Evolutionary conservation across 2,797 vertebrate genomes (phyloP).

Genomic region (Pseudopleuronectes americanus): DNA sequence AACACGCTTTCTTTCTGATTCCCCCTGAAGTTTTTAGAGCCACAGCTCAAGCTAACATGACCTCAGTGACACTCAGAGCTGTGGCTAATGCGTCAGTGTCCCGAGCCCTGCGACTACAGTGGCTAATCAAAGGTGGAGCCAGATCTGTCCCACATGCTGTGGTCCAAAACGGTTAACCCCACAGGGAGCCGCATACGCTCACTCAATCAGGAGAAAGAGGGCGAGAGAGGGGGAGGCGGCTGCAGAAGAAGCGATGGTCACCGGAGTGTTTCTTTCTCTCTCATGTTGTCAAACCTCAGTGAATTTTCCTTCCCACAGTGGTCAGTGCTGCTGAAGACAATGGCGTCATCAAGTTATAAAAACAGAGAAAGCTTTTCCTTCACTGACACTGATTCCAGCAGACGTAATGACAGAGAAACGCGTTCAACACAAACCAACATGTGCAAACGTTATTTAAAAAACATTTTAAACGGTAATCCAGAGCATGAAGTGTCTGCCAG

Average conservation of each 20-base stretch:
- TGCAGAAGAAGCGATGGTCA: conserved; percentile 44
- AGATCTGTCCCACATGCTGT: conserved; percentile 70
- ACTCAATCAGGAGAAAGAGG: conserved; percentile 49
- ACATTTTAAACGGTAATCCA: not conserved
- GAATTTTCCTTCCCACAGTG: conserved; percentile 35
- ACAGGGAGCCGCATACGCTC: conserved; percentile 60
- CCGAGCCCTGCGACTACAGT: conserved; percentile 41
- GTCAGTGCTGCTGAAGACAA: conserved; percentile 29
- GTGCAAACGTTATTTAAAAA: not conserved
- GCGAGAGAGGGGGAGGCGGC: conserved; percentile 25
- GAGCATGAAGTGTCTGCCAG: not conserved
- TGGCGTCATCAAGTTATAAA: conserved; percentile 28
- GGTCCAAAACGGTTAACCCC: conserved; percentile 61
- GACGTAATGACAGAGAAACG: conserved; percentile 1
- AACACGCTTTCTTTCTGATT: conserved; percentile 45
- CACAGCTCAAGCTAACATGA: conserved; percentile 60
- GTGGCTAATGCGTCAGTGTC: conserved; percentile 64
- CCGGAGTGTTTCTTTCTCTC: conserved; percentile 27
- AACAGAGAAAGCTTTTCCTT: conserved; percentile 16
- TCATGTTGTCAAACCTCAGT: conserved; percentile 42
- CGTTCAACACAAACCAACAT: not conserved
- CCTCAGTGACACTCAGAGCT: conserved; percentile 66
- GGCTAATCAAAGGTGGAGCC: conserved; percentile 67
- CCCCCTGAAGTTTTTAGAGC: conserved; percentile 33
- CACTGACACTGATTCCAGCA: not conserved